Evolutionary conservation across 2,888 invertebrate species (phyloP).

Genomic region (Hyposoter dolosus): DNA sequence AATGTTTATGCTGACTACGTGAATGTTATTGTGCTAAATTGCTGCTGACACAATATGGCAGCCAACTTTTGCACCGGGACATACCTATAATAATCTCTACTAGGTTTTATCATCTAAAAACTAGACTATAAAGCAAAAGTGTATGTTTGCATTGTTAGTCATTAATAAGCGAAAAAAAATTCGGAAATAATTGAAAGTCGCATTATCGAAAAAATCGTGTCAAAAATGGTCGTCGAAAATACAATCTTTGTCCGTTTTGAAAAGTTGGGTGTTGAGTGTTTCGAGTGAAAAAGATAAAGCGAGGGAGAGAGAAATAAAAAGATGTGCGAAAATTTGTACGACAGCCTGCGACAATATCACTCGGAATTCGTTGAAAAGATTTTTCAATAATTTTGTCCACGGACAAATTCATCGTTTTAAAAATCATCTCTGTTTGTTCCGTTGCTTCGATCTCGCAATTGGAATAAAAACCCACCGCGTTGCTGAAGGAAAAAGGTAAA

Average conservation of each 20-base stretch:
- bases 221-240: constrained; percentile 56
- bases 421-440: constrained; percentile 27
- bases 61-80: constrained; percentile 67
- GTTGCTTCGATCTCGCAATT: constrained; percentile 14
- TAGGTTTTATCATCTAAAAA: constrained; percentile 65
- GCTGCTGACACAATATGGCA: constrained; percentile 61
- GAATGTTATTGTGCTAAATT: constrained; percentile 66
- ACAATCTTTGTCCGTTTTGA: constrained; percentile 56
- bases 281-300: constrained; percentile 64
- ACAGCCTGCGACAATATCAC: constrained; percentile 63
- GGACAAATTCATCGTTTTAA: constrained; percentile 36
- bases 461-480: not conserved
- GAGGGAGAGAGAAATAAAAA: constrained; percentile 46
- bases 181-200: constrained; percentile 63
- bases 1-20: constrained; percentile 64
- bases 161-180: constrained; percentile 38
- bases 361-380: constrained; percentile 60
- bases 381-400: constrained; percentile 64
- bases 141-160: constrained; percentile 66
- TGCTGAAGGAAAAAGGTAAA: not conserved
- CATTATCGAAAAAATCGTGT: constrained; percentile 64
- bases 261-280: constrained; percentile 74
- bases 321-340: constrained; percentile 62
- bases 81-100: constrained; percentile 59
- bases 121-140: constrained; percentile 57